Base-by-base conservation (phyloP, 2,797 vertebrate species). In the Crenichthys baileyi region DNA sequence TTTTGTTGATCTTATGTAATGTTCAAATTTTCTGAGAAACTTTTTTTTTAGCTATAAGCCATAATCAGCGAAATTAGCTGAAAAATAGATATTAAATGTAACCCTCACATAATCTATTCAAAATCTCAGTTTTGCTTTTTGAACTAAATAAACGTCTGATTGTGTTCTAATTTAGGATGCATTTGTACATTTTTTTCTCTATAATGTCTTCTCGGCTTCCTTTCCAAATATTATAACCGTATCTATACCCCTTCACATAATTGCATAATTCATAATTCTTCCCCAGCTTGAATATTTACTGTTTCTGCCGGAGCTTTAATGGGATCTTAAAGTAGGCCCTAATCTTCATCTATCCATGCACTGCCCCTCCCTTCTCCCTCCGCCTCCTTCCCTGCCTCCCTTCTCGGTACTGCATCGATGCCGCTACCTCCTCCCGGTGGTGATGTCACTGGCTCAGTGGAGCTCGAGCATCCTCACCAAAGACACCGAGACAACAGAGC, bases 391-490 rank as follows among this genome's bases (percentile, higher is more conserved):
- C 75, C 76, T 53, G 81, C 31, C 79, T 71, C 73, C 70, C 79
- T 76, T 70, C 83, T 83, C 90, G 65, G 81, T 85, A 86, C 95
- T 93, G 95, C 95, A 95, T 92, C 91, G 93, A 93, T 93, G 93
- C 92, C 90, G 88, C 87, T 94, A 83, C 94, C 92, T 94, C 94
- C 92, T 92, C 65, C 93, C 91, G 68, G 81, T 76, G 93, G 79
- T 96, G 95, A 96, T 89, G 95, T 96, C 95, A 96, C 90, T 88
- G 91, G 84, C 91, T 95, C 93, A 82, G 88, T 89, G 85, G 83
- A 85, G 88, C 93, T 93, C 88, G 9, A 95, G 95, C 95, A 96
- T 96, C 95, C 93, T 92, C 77, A 81, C 89, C 87, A 72, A 11
- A 85, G 84, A 70, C 89, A 70, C 78, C 76, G 88, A 85, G 90